Percentiles rank a stretch among this genome's conserved stretches.
Conservation (phyloP, 2,113 vertebrate species). For the Tringa solitaria region DNA sequence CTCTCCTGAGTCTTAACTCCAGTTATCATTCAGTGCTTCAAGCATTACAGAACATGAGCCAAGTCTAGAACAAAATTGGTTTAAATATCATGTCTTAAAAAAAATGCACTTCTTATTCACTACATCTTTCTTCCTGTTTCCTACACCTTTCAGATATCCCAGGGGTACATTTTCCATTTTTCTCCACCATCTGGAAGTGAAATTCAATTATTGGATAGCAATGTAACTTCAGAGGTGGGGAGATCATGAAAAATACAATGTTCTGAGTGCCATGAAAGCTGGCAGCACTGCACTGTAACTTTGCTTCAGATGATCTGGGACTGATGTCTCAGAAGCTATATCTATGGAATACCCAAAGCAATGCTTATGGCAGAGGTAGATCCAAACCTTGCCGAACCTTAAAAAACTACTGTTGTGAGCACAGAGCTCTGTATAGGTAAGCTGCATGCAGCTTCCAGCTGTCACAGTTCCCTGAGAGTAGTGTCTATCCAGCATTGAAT, state of each 20-base stretch:
- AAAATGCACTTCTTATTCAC: neutral
- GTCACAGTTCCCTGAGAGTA: neutral
- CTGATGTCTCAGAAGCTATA: neutral
- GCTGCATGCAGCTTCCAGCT: neutral
- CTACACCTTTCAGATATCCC: neutral
- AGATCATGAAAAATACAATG: neutral
- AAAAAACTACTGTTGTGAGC: neutral
- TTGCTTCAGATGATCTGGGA: neutral
- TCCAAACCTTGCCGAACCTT: neutral
- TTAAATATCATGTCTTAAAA: neutral
- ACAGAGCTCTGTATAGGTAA: neutral
- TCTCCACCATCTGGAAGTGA: neutral
- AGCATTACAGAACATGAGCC: neutral
- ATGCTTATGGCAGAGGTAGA: neutral
- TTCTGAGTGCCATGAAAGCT: neutral
- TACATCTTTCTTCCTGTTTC: neutral
- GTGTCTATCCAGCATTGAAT: neutral
- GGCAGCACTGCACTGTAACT: neutral
- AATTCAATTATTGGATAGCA: neutral
- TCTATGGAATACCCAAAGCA: neutral
- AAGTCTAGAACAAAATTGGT: neutral
- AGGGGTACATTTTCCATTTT: neutral
- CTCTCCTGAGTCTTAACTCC: neutral
- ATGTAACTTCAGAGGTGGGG: neutral
- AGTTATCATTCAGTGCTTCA: neutral